A percentile compares a stretch with the other conserved stretches of the same genome.
Evolutionary conservation across 2,113 vertebrate species (phyloP).

Genomic region (Brachyhypopomus gauderio): DNA sequence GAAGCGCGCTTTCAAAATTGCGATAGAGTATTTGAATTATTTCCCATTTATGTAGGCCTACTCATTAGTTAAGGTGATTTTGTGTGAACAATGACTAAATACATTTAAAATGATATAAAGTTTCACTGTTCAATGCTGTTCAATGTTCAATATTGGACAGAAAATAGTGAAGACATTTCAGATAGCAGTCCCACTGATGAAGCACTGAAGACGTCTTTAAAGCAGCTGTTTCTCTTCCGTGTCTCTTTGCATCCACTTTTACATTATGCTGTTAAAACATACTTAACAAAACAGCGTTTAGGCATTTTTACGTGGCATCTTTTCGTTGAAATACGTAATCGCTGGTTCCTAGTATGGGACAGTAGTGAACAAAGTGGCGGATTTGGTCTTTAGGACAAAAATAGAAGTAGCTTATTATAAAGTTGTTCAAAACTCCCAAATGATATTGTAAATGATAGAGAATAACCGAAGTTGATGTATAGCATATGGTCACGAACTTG

Average conservation of each 20-base stretch:
- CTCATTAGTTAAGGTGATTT: neutral
- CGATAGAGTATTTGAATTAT: no score
- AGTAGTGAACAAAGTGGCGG: neutral
- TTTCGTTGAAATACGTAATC: neutral
- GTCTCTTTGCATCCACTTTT: neutral
- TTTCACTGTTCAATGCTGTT: neutral
- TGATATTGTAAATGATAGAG: conserved; percentile 44
- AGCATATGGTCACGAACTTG: conserved; percentile 50
- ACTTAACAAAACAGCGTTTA: neutral
- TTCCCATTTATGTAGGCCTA: neutral
- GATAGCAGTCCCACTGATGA: no score
- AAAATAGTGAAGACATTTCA: neutral
- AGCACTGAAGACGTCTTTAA: neutral
- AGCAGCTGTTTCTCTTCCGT: neutral
- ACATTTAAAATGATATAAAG: no score
- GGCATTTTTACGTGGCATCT: no score
- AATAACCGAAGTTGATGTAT: conserved; percentile 54
- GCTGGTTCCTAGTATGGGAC: neutral
- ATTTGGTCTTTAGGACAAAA: conserved; percentile 24
- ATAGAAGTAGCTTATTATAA: conserved; percentile 15
- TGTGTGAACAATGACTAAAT: neutral
- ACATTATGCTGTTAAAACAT: neutral
- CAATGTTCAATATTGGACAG: no score
- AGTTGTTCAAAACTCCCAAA: conserved; percentile 35
- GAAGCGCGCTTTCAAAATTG: neutral